Evolutionary conservation across 2,113 vertebrate species (phyloP), one percentile per base, ranked within the genome.

Genomic region (Clupea harengus): DNA sequence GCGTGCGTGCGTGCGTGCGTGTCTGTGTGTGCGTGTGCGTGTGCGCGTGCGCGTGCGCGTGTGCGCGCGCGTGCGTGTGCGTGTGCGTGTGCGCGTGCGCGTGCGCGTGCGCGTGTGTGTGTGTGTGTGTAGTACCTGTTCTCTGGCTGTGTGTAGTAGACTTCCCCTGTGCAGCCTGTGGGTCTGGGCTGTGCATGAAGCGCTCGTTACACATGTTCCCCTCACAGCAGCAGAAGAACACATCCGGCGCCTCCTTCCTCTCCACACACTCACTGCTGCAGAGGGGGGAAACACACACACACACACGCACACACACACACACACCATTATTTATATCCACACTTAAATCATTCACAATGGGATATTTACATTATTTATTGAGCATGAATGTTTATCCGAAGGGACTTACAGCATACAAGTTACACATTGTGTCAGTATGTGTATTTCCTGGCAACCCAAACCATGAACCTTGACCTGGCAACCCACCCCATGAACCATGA

Each of bases 171-270:
- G 95, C 94, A 28, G 95, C 91, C 84, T 95, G 96, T 91, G 94
- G 95, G 72, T 98, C 96, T 0, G 98, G 98, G 87, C 94, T 95
- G 87, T 99, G 98, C 92, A 97, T 96, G 91, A 99, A 98, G 90
- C 94, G 96, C 92, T 98, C 97, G 4, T 99, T 99, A 91, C 98
- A 99, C 95, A 97, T 96, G 94, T 96, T 98, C 90, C 98, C 98
- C 90, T 99, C 98, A 86, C 98, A 99, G 92, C 98, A 99, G 93
- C 98, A 99, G 95, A 99, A 99, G 93, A 98, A 99, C 4, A 99
- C 98, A 28, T 99, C 98, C 0, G 97, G 98, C 86, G 95, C 97
- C 94, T 97, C 97, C 88, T 99, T 99, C 92, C 92, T 97, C 94
- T 99, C 98, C 92, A 98, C 94, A 88, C 98, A 99, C 87, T 99